These are phyloP conservation scores for Lasioglossum villosulum DNA, from an alignment of 2,888 invertebrate genomes.

Conservation along the genomic window DNA sequence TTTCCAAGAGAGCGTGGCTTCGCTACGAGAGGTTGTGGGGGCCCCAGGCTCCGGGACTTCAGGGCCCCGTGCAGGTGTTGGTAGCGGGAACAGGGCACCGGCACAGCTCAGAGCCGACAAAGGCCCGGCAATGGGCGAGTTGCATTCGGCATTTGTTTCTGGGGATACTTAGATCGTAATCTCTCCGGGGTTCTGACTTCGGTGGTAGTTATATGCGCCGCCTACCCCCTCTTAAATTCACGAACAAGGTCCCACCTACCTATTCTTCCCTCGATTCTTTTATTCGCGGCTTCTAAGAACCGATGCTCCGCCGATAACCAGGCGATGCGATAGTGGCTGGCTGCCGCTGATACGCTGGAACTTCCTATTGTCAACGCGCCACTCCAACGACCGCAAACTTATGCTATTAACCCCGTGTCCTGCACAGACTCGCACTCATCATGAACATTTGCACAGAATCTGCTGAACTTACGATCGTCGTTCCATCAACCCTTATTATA, in stretches of 20 bases:
- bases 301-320: slow-evolving; percentile 48
- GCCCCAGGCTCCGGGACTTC: slow-evolving; percentile 22
- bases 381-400: background rate
- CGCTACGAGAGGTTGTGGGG: slow-evolving; percentile 55
- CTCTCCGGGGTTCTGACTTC: slow-evolving; percentile 74
- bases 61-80: slow-evolving; percentile 77
- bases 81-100: slow-evolving; percentile 76
- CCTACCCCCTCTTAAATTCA: slow-evolving; percentile 64
- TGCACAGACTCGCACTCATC: background rate
- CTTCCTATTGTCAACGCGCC: slow-evolving; percentile 8
- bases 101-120: slow-evolving; percentile 79
- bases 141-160: slow-evolving; percentile 83
- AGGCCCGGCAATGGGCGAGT: slow-evolving; percentile 78
- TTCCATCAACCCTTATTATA: background rate
- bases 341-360: background rate
- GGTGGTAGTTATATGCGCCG: slow-evolving; percentile 69
- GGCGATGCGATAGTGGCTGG: slow-evolving; percentile 7
- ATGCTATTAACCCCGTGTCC: background rate
- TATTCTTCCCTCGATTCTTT: slow-evolving; percentile 44
- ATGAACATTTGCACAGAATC: background rate
- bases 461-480: background rate
- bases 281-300: slow-evolving; percentile 58
- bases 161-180: slow-evolving; percentile 82
- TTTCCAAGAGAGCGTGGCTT: slow-evolving; percentile 45
- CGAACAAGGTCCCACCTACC: slow-evolving; percentile 49